Evolutionary conservation across 1,140 invertebrate genomes (phyloP), one percentile per base, ranked within the genome.

Genomic region (Eciton burchellii): DNA sequence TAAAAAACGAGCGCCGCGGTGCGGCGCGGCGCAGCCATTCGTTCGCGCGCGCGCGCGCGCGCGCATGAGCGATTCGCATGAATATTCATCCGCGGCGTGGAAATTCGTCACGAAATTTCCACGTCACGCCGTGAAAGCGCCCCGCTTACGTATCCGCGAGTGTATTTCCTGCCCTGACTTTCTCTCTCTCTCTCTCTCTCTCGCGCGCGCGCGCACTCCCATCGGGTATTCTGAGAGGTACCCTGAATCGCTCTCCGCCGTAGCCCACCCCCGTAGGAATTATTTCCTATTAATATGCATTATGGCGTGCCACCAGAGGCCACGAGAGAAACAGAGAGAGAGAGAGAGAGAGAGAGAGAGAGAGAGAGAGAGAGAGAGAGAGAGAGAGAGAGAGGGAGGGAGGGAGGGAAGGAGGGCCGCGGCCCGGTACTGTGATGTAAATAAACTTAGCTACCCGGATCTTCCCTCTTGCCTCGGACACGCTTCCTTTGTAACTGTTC

Each of bases 51-150:
- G 35, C 35, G 2, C 35, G 35, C 35, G 35, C 35, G 35, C 35
- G 35, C 35, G 35, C 35, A 35, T 35, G 35, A 35, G 35, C 35
- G 88, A 91, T 84, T 88, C 85, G 82, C 89, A 93, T 92, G 91
- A 93, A 93, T 93, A 93, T 93, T 93, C 92, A 92, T 92, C 87
- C 54, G 26, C 35, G 5, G 24, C 35, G 89, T 82, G 83, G 82
- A 89, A 91, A 92, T 91, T 92, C 90, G 91, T 91, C 88, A 92
- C 90, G 89, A 92, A 73, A 86, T 87, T 91, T 93, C 85, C 74
- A 82, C 81, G 82, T 71, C 63, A 63, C 88, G 89, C 88, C 87
- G 89, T 90, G 88, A 92, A 90, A 91, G 89, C 89, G 84, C 84
- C 63, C 65, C 87, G 84, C 74, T 73, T 84, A 6, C 6, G 85